phyloP scores from a whole-genome alignment of 2,113 vertebrate genomes.

The Oreochromis tanganicae region DNA sequence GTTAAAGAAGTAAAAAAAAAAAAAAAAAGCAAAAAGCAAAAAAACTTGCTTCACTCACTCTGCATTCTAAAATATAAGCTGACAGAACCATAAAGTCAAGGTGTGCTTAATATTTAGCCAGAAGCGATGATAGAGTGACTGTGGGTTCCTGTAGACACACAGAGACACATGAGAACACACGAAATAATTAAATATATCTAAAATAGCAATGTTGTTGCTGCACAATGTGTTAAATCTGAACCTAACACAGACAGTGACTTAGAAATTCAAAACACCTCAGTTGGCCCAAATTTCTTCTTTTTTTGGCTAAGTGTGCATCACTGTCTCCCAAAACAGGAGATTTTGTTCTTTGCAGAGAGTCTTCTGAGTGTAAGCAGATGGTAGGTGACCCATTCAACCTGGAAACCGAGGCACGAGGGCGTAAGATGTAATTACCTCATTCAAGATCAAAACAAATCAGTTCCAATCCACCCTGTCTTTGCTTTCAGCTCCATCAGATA shows the following conservation, averaged over 20 bases:
- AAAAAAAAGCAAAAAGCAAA: fast-evolving
- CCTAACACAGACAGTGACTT: not conserved
- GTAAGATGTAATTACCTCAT: not conserved
- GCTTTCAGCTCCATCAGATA: not conserved
- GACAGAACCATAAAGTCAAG: not conserved
- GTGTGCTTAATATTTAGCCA: not conserved
- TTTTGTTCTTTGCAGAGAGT: not conserved
- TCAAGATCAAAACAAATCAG: not conserved
- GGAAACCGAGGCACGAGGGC: not conserved
- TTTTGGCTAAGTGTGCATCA: not conserved
- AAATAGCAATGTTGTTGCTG: constrained; percentile 21
- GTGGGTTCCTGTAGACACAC: not conserved
- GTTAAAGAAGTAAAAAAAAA: too few species aligned
- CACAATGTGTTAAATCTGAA: constrained; percentile 19
- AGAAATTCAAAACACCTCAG: not conserved
- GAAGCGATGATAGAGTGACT: not conserved
- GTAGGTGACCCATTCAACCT: not conserved
- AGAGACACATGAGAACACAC: not conserved
- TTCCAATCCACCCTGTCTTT: not conserved
- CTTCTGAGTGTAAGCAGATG: not conserved
- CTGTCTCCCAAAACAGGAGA: not conserved
- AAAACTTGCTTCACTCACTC: not conserved
- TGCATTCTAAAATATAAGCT: not conserved
- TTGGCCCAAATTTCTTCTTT: not conserved
- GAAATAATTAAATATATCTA: constrained; percentile 14